Conservation (phyloP, 1,140 invertebrate species). For the Drosophila repleta region DNA sequence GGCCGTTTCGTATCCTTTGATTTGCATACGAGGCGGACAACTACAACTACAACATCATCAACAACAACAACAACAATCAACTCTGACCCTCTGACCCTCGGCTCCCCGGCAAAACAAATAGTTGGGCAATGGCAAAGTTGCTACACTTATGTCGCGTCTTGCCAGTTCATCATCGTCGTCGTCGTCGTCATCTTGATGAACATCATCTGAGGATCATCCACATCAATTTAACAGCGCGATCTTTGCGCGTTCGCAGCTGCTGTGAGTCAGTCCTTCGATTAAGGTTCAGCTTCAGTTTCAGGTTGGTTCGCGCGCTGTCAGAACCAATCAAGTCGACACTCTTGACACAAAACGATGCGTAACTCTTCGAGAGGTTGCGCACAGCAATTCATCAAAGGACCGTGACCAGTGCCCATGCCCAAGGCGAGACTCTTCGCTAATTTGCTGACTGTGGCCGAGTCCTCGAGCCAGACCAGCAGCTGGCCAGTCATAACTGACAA, state of each 20-base stretch:
- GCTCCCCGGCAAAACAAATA: conserved; percentile 66
- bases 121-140: conserved; percentile 46
- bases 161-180: conserved; percentile 56
- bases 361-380: conserved; percentile 74
- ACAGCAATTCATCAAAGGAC: conserved; percentile 68
- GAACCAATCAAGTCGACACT: conserved; percentile 79
- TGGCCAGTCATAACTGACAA: conserved; percentile 59
- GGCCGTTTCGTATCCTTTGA: conserved; percentile 47
- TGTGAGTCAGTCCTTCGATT: conserved; percentile 40
- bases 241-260: conserved; percentile 63
- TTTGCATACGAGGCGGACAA: conserved; percentile 66
- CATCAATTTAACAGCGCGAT: conserved; percentile 53
- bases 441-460: conserved; percentile 46
- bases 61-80: conserved; percentile 11
- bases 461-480: conserved; percentile 40
- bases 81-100: conserved; percentile 56
- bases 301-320: conserved; percentile 75
- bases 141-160: conserved; percentile 74
- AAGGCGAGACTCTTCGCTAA: conserved; percentile 55
- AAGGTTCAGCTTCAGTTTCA: conserved; percentile 24
- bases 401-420: conserved; percentile 57
- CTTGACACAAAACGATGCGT: conserved; percentile 80
- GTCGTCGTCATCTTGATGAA: conserved; percentile 51
- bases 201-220: conserved; percentile 46
- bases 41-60: conserved; percentile 16